Evolutionary conservation across 2,113 vertebrate species (phyloP), one percentile per base, ranked within the genome.

Genomic region (Zapornia atra): DNA sequence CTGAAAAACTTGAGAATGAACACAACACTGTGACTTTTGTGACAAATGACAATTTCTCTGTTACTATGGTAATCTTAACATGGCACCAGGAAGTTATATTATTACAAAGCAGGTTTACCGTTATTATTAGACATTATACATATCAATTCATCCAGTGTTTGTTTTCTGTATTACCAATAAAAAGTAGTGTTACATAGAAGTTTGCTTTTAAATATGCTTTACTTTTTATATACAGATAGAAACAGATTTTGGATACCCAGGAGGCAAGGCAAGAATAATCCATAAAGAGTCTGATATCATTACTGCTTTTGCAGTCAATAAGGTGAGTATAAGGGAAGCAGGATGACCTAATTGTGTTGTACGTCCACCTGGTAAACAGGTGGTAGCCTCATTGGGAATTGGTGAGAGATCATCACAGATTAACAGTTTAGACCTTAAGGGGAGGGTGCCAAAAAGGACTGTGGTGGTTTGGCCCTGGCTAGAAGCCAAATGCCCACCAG

Each of bases 201-300:
- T 65, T 73, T 54, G 53, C 16, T n/a, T 56, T 86, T 68, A 65
- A 69, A 22, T 75, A 3, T 63, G 16, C 9, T 72, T 95, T 88
- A 7, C 42, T 50, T 91, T 84, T 76, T 48, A 53, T 88, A 70
- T 96, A 79, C 95, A 98, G 98, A 91, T 97, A 89, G 98, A 98
- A 97, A 88, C 97, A 93, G 98, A 98, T 95, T 77, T 95, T 66
- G 98, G 97, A 72, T 97, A 97, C 56, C 92, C 97, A 69, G 98
- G 97, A 96, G 97, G 98, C 87, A 98, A 98, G 94, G 98, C 98
- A 96, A 98, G 98, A 96, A 98, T 98, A 96, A 98, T 98, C 76
- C 98, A 98, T 94, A 98, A 98, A 57, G 98, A 98, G 63, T 98
- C 98, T 59, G 98, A 98, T 90, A 98, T 98, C 68, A 98, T 98